Evolutionary conservation across 2,113 vertebrate species (phyloP).

Genomic region (Myotis davidii): DNA sequence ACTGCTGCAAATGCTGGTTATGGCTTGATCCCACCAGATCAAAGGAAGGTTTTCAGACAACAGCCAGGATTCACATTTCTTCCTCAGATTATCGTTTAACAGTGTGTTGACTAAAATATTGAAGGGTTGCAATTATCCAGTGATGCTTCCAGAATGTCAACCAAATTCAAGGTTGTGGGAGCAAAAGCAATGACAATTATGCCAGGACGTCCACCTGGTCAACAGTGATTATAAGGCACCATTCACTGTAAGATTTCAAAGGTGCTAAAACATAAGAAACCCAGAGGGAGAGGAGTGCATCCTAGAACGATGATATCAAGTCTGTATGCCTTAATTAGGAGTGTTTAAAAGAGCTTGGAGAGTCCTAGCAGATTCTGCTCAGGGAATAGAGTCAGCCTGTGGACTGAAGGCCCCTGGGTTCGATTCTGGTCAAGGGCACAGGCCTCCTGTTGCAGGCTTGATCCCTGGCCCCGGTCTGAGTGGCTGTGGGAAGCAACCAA

Average conservation of each 20-base stretch:
- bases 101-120: background rate
- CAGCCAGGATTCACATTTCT: conserved; percentile 18
- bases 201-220: background rate
- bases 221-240: background rate
- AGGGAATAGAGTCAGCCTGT: too few species aligned
- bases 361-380: too few species aligned
- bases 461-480: too few species aligned
- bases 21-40: conserved; percentile 43
- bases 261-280: background rate
- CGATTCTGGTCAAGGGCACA: too few species aligned
- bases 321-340: background rate
- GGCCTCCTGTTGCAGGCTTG: too few species aligned
- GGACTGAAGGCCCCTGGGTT: too few species aligned
- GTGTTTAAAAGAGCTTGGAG: too few species aligned
- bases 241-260: background rate
- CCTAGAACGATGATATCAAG: background rate
- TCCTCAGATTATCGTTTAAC: conserved; percentile 45
- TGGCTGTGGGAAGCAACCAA: too few species aligned
- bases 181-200: background rate
- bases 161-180: background rate
- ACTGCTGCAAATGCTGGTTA: conserved; percentile 1
- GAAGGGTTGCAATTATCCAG: conserved; percentile 5
- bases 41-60: conserved; percentile 9
- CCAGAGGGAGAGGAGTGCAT: background rate
- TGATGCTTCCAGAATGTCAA: background rate